Base-by-base conservation (phyloP, 2,113 vertebrate genomes). In the Siniperca knerii region DNA sequence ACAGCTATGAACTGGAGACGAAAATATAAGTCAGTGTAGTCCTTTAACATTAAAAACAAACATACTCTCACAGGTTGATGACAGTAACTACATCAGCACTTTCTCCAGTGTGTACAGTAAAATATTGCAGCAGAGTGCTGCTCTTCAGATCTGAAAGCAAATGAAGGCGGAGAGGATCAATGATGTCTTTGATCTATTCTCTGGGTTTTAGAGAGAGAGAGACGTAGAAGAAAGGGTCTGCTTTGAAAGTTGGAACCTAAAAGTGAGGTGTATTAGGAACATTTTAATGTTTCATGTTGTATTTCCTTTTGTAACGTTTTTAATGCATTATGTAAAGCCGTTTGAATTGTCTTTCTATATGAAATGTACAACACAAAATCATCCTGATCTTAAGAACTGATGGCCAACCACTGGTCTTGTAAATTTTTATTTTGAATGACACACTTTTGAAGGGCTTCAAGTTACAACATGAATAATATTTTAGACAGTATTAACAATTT, bases 171-270 rank as follows among this genome's bases (percentile, higher is more conserved):
- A 89, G 76, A 89, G 66, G 80, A 94, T 91, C 89, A 92, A 83
- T 87, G 84, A 48, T 42, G 84, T 33, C 89, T 94, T 90, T 93
- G 93, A 94, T 93, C 86, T 86, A 79, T 92, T 94, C 44, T 86
- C 68, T 90, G 21, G 55, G 69, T 85, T 84, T 82, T 55, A 82
- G 23, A 80, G 35, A 4, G 42, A 87, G 18, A 67, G 40, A 77
- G 79, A 57, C 5, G 6, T 0, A 70, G 72, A 69, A 78, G 71
- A 73, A 83, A 78, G 48, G 77, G 52, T 55, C 62, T 67, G 78
- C 82, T 77, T 68, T 80, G 75, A 86, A 79, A 87, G 75, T 69
- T 77, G 69, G 42, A 70, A 25, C 35, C 76, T 85, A 75, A 88
- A 75, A 40, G 42, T 7, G 48, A 66, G 37, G 35, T 64, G 21